These are phyloP conservation scores for Troglohyphantes excavatus DNA, from an alignment of 2,888 invertebrate species.

Conservation along the genomic window DNA sequence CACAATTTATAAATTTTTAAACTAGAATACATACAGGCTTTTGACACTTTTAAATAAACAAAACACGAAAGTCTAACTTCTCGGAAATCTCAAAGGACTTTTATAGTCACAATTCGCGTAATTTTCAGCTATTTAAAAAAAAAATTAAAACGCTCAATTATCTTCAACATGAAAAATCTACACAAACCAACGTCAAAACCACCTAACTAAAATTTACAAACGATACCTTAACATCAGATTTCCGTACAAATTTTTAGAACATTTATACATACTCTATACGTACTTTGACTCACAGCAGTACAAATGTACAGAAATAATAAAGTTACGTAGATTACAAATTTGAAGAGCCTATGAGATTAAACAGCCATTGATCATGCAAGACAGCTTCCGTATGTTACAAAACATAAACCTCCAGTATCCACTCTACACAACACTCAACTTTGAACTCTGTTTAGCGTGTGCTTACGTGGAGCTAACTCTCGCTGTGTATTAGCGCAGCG, in stretches of 20 bases:
- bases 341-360: slow-evolving; percentile 75
- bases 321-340: slow-evolving; percentile 74
- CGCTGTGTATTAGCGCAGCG: slow-evolving; percentile 48
- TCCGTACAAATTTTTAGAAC: slow-evolving; percentile 39
- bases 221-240: slow-evolving; percentile 14
- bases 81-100: too few species aligned
- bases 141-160: not conserved
- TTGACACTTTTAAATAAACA: slow-evolving; percentile 7
- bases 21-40: not conserved
- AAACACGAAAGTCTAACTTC: not conserved
- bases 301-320: slow-evolving; percentile 75
- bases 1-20: slow-evolving; percentile 39
- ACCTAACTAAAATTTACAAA: slow-evolving; percentile 5
- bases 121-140: not conserved
- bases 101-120: not conserved
- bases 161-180: not conserved
- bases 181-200: not conserved
- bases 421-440: slow-evolving; percentile 34
- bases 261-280: slow-evolving; percentile 70
- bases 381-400: slow-evolving; percentile 65
- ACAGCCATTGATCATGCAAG: slow-evolving; percentile 75
- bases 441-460: slow-evolving; percentile 46
- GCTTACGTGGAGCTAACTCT: slow-evolving; percentile 46
- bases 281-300: slow-evolving; percentile 77
- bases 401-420: slow-evolving; percentile 50